A percentile compares a stretch with the other conserved stretches of the same genome.
Conservation (phyloP, 1,140 invertebrate species). For the Procambarus virginalis region DNA sequence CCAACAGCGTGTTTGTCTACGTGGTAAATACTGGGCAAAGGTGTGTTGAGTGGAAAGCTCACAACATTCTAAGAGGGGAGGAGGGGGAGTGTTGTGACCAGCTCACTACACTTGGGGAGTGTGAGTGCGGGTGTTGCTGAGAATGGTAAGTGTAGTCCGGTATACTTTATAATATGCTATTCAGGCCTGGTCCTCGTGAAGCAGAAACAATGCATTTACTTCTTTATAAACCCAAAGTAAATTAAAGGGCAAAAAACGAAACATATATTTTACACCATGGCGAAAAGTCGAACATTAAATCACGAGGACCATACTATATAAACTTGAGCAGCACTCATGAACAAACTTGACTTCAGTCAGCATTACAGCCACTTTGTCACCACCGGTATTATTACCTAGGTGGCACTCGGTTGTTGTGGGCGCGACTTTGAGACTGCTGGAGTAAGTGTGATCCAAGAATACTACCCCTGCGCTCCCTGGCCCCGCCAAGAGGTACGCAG, state of each 20-base stretch:
- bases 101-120: neutral
- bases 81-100: too few relatives aligned
- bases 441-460: neutral
- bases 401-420: neutral
- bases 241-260: neutral
- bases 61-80: neutral
- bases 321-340: neutral
- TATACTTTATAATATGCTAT: neutral
- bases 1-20: too few relatives aligned
- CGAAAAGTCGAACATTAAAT: neutral
- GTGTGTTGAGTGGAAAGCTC: neutral
- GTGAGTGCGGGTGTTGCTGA: neutral
- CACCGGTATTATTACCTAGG: neutral
- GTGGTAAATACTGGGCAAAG: too few relatives aligned
- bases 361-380: neutral
- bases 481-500: conserved; percentile 9
- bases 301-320: neutral
- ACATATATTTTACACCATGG: neutral
- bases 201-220: neutral
- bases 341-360: neutral
- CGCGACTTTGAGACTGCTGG: neutral
- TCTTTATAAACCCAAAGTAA: neutral
- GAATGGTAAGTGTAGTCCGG: neutral
- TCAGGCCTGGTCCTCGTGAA: neutral
- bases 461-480: conserved; percentile 1